Base-by-base conservation (phyloP, 2,113 vertebrate genomes). In the Spea bombifrons region DNA sequence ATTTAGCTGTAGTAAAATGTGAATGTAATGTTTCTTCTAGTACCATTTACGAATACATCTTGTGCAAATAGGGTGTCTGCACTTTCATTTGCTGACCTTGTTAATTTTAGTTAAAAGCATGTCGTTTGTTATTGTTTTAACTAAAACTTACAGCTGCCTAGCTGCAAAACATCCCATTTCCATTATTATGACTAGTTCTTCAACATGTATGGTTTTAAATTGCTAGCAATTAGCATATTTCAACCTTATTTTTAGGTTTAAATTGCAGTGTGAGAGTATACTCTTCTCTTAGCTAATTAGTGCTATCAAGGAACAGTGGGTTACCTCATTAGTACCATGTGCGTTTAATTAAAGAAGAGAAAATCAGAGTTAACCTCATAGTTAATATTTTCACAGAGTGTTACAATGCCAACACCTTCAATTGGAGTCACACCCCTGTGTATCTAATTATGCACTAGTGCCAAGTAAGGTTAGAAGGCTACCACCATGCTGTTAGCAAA, bases 301-400 rank as follows among this genome's bases (percentile, higher is more conserved):
- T 94, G 92, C 92, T 96, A 97, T 96, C 95, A 94, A 94, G 94
- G 94, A 96, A 95, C 94, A 94, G 88, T 94, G 93, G 94, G 95
- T 97, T 95, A 95, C 93, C 95, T 98, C 95, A 97, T 97, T 97
- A 98, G 92, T 94, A 93, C 92, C 93, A 94, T 92, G 94, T 93
- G 95, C 94, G 93, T 98, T 97, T 95, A 95, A 98, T 98, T 97
- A 96, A 96, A 95, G 93, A 94, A 94, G 88, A 91, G 94, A 93
- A 96, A 96, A 96, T 94, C 95, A 92, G 94, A 93, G 92, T 95
- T 96, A 97, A 96, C 95, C 94, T 96, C 94, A 90, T 93, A 92
- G 92, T 95, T 96, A 95, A 95, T 94, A 96, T 97, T 97, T 96
- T 96, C 95, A 91, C 94, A 92, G 92, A 94, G 92, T 94, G 91